Base-by-base conservation (phyloP, 2,797 vertebrate species). In the Labroides dimidiatus region DNA sequence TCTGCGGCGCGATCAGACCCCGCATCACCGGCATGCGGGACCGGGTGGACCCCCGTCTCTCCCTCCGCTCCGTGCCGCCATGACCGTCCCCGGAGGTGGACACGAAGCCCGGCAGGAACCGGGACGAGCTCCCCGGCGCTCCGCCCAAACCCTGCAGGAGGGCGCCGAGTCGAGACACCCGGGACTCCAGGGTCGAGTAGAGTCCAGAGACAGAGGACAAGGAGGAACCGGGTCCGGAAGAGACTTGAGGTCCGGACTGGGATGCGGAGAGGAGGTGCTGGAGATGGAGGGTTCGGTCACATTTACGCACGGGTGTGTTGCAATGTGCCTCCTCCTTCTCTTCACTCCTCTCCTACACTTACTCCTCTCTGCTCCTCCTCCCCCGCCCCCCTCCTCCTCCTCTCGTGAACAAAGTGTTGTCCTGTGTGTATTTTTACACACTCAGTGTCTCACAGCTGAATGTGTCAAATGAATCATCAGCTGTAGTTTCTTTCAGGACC, bases 1-100 rank as follows among this genome's bases (percentile, higher is more conserved):
- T 96, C 71, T 96, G 95, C 0, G 95, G 95, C n/a, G 95, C 95
- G 63, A 95, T 93, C 69, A 96, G 93, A 21, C 95, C 95, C 82
- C 95, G 90, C 94, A 96, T 96, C 85, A 95, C 94, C 42, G 95
- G 95, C 94, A 95, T 96, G 63, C 88, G 81, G 1, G 83, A 90
- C 60, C 89, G 86, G 58, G 88, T 87, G 36, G 90, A 92, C 15
- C 90, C 90, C 66, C 90, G 89, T 82, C 90, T 75, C 64, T 92
- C 89, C 23, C 91, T 73, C 44, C 90, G 84, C 75, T 90, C 86
- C 6, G 90, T 79, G 73, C 81, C 88, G 47, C 47, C 47, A 47
- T 92, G 83, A 66, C 51, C 74, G 41, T 91, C 90, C 15, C 14
- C 56, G 4, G 86, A 21, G 11, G 90, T 65, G 69, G 79, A 33